Conservation (phyloP, 2,888 invertebrate genomes). For the Oligia latruncula region DNA sequence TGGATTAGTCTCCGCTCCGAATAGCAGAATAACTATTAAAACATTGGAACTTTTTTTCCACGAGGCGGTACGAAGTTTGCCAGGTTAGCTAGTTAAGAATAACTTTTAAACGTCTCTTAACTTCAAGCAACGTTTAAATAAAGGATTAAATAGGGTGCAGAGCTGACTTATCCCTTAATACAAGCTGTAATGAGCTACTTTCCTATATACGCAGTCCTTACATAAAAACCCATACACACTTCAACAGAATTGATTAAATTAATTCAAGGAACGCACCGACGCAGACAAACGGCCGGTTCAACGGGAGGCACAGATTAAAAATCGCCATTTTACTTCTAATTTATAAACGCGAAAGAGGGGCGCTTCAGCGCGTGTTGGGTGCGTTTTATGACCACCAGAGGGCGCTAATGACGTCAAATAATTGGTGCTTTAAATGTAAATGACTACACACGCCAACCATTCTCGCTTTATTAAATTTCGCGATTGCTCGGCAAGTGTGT, state of each 20-base stretch:
- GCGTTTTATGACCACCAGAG: constrained; percentile 88
- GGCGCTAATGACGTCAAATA: constrained; percentile 90
- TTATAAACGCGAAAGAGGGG: constrained; percentile 84
- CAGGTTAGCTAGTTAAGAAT: neutral
- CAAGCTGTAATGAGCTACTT: constrained; percentile 8
- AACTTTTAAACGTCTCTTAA: neutral
- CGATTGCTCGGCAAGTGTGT: constrained; percentile 73
- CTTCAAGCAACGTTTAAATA: neutral
- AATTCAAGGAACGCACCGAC: constrained; percentile 62
- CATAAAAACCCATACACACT: constrained; percentile 44
- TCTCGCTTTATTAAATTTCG: constrained; percentile 87
- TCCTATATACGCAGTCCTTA: constrained; percentile 5
- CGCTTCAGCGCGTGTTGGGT: constrained; percentile 83
- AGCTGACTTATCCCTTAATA: constrained; percentile 7
- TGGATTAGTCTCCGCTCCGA: too few species aligned
- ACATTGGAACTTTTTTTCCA: too few species aligned
- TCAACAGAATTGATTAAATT: constrained; percentile 62
- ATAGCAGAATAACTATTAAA: too few species aligned
- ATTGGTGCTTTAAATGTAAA: constrained; percentile 90
- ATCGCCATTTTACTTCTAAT: constrained; percentile 86
- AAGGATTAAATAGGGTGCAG: neutral
- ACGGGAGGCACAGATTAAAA: constrained; percentile 80
- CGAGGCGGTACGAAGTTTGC: too few species aligned
- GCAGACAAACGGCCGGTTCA: constrained; percentile 68
- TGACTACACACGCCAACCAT: constrained; percentile 86